Percentiles rank a stretch among this genome's conserved stretches.
These are phyloP conservation scores for Philaethria dido DNA, from an alignment of 2,888 invertebrate species.

Conservation along the genomic window DNA sequence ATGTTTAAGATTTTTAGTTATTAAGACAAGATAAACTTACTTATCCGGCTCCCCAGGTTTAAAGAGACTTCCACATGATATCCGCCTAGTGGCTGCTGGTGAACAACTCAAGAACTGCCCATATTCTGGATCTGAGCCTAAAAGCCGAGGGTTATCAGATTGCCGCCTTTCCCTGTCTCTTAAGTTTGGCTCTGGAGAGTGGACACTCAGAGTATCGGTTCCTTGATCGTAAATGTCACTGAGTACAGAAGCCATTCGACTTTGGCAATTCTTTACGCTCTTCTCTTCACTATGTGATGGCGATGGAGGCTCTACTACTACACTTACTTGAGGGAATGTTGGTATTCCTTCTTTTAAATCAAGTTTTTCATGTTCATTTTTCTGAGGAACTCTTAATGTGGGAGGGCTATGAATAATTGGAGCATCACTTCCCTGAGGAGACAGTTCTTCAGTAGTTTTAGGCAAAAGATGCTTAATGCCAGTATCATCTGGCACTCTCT, in stretches of 20 bases:
- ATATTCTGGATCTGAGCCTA: constrained; percentile 86
- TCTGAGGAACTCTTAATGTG: constrained; percentile 36
- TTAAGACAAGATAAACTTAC: constrained; percentile 61
- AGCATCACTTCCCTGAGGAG: constrained; percentile 51
- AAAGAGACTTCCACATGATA: constrained; percentile 95
- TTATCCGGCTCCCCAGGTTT: constrained; percentile 88
- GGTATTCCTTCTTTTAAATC: constrained; percentile 47
- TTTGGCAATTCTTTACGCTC: constrained; percentile 66
- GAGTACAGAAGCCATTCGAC: constrained; percentile 77
- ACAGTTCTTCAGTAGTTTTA: constrained; percentile 63
- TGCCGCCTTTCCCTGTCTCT: constrained; percentile 76
- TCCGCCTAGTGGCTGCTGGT: constrained; percentile 93
- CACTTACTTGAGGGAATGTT: constrained; percentile 86
- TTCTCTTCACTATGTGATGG: constrained; percentile 86
- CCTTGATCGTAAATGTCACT: constrained; percentile 75
- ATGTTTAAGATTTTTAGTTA: too few relatives aligned
- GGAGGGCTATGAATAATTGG: constrained; percentile 45
- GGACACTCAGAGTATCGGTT: constrained; percentile 71
- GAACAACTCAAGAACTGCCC: constrained; percentile 88
- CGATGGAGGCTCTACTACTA: constrained; percentile 90
- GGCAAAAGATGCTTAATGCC: constrained; percentile 65
- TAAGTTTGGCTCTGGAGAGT: constrained; percentile 74
- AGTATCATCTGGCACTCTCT: constrained; percentile 63
- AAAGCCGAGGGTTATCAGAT: constrained; percentile 85
- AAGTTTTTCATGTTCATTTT: constrained; percentile 33